Evolutionary conservation across 2,113 vertebrate species (phyloP).

Genomic region (Mormyrus iriodes): DNA sequence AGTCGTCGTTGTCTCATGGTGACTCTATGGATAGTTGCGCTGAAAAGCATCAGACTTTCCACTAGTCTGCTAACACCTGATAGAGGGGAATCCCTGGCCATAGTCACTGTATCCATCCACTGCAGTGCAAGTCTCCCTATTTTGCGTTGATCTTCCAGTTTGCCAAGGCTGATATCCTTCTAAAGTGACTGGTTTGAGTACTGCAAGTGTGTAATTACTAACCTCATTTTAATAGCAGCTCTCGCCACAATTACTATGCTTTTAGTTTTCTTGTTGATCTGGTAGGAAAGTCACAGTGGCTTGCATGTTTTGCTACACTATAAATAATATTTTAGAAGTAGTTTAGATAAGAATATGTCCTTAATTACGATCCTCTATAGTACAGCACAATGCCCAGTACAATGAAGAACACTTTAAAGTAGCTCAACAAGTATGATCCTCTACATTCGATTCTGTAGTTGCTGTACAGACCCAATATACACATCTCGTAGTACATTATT

Average conservation of each 20-base stretch:
- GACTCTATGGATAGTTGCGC: not conserved
- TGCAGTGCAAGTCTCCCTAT: not conserved
- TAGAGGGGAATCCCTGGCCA: not conserved
- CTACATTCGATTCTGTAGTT: not conserved
- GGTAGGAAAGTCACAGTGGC: not conserved
- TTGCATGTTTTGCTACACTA: not conserved
- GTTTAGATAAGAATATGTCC: not conserved
- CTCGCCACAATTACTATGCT: not conserved
- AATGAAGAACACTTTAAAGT: not conserved
- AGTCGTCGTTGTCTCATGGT: not conserved
- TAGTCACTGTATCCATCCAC: not conserved
- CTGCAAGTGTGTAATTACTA: not conserved
- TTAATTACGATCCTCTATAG: not conserved
- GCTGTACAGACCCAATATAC: not conserved
- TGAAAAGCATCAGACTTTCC: not conserved
- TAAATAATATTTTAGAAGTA: not conserved
- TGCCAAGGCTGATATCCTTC: not conserved
- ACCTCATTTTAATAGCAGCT: not conserved
- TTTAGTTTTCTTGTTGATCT: not conserved
- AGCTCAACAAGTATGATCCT: not conserved
- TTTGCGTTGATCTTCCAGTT: not conserved
- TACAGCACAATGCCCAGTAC: not conserved
- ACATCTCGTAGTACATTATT: not conserved
- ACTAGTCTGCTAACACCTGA: not conserved
- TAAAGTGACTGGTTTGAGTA: not conserved